These are phyloP conservation scores for Incurvaria masculella DNA, from an alignment of 2,888 invertebrate genomes.

Conservation along the genomic window DNA sequence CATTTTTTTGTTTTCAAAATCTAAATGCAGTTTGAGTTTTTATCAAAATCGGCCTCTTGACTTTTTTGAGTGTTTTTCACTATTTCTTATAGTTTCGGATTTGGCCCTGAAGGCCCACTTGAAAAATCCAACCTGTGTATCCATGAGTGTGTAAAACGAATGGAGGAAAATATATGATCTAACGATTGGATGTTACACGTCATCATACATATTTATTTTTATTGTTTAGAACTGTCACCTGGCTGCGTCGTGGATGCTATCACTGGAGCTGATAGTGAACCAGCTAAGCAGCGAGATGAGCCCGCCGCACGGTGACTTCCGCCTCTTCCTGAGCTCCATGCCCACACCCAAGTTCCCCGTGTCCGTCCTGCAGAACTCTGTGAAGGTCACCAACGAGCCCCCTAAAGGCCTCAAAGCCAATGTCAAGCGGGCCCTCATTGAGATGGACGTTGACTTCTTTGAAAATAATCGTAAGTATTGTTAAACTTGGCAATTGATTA, in stretches of 20 bases:
- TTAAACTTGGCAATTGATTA: too few species aligned
- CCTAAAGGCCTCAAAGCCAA: conserved; percentile 91
- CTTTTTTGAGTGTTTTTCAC: too few species aligned
- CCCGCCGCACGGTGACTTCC: conserved; percentile 67
- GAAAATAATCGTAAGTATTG: conserved; percentile 66
- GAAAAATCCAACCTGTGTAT: too few species aligned
- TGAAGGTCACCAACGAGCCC: conserved; percentile 93
- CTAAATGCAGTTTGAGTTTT: too few species aligned
- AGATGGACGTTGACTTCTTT: conserved; percentile 76
- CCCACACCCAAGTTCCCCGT: conserved; percentile 85
- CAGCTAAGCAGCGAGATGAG: conserved; percentile 65
- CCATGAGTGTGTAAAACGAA: too few species aligned
- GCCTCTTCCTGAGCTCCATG: conserved; percentile 88
- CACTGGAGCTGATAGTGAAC: conserved; percentile 75
- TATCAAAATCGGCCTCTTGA: too few species aligned
- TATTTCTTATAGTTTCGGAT: too few species aligned
- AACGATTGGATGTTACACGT: too few species aligned
- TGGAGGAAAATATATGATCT: too few species aligned
- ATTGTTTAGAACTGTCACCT: conserved; percentile 81
- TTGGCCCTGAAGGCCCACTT: too few species aligned
- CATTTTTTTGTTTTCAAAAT: too few species aligned
- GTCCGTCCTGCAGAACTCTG: conserved; percentile 87
- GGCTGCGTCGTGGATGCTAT: conserved; percentile 91
- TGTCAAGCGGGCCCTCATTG: conserved; percentile 75
- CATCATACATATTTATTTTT: too few species aligned